Percentiles rank a stretch among this genome's conserved stretches.
These are phyloP conservation scores for Damaliscus lunatus DNA, from an alignment of 2,113 vertebrate species.

Conservation along the genomic window DNA sequence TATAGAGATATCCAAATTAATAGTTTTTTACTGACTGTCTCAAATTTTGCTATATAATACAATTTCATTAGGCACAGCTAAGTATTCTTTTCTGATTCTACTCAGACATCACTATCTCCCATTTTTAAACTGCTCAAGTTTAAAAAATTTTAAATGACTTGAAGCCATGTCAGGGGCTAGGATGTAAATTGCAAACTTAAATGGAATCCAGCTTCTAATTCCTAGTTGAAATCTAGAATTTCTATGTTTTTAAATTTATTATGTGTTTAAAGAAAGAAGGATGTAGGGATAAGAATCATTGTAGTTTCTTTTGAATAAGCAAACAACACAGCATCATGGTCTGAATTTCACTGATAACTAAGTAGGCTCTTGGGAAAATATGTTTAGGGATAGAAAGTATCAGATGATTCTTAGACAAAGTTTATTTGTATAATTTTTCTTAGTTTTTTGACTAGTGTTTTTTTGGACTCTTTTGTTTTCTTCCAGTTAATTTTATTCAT, in stretches of 20 bases:
- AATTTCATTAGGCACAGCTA: not conserved
- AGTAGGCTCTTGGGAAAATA: not conserved
- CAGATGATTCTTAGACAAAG: not conserved
- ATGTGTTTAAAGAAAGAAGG: not conserved
- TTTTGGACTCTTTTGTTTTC: not conserved
- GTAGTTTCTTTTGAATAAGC: not conserved
- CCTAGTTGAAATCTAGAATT: not conserved
- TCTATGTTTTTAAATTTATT: not conserved
- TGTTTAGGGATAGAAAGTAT: not conserved
- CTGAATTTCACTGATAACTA: not conserved
- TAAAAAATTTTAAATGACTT: not conserved
- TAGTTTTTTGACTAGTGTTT: not conserved
- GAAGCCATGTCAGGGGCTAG: not conserved
- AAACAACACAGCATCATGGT: not conserved
- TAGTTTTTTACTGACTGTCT: not conserved
- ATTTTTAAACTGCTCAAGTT: not conserved
- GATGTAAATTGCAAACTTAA: not conserved
- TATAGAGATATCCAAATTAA: not conserved
- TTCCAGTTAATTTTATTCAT: not conserved
- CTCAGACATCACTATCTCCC: not conserved
- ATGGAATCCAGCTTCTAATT: not conserved
- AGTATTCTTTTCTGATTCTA: not conserved
- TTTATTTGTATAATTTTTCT: slow-evolving; percentile 28
- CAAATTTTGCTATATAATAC: not conserved
- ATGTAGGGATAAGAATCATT: not conserved